These are phyloP conservation scores for Mycteria americana DNA, from an alignment of 2,797 vertebrate species.

Conservation along the genomic window DNA sequence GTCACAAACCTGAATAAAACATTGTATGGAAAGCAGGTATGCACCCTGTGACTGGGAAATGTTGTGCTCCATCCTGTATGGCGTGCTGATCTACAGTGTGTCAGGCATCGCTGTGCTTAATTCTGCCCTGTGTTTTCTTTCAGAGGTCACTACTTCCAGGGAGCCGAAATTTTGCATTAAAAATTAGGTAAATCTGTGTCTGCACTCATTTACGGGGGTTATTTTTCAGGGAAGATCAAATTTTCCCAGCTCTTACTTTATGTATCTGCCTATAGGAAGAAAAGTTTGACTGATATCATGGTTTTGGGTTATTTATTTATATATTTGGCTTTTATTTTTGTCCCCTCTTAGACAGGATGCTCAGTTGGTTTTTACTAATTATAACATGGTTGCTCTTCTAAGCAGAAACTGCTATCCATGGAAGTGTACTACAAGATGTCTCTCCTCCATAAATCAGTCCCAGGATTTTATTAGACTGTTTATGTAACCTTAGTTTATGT, in stretches of 20 bases:
- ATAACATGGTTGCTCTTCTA: neutral
- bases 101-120: neutral
- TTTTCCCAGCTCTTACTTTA: neutral
- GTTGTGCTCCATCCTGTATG: neutral
- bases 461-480: conserved; percentile 71
- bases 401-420: neutral
- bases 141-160: neutral
- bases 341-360: neutral
- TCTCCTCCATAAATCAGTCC: conserved; percentile 61
- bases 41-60: neutral
- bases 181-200: neutral
- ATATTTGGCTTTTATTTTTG: neutral
- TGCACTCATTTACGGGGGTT: neutral
- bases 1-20: neutral
- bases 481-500: conserved; percentile 72
- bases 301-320: neutral
- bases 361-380: neutral
- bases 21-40: neutral
- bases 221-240: neutral
- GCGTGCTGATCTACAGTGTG: neutral
- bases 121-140: neutral
- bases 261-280: neutral
- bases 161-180: neutral
- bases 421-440: neutral
- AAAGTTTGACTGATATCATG: neutral